Base-by-base conservation (phyloP, 1,140 invertebrate genomes). In the Heterodera schachtii region DNA sequence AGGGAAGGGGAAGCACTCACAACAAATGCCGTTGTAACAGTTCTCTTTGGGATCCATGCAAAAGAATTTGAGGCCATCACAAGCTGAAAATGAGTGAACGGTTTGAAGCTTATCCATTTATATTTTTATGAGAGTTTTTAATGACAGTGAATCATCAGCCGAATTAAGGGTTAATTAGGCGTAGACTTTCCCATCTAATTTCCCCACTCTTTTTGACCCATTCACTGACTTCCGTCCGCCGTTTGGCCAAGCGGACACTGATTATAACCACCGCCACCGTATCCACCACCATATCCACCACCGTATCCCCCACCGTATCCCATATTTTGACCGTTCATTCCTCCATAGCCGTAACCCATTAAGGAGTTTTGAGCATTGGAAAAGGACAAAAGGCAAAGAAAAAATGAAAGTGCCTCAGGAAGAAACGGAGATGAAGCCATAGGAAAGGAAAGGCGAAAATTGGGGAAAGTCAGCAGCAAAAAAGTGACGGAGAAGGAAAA, bases 141-240 rank as follows among this genome's bases (percentile, higher is more conserved):
- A 31, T 31, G 31, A 31, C 31, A 31, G 31, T 31, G 31, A 31
- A 1, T 31, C 31, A 31, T 31, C 31, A 31, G 31, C 31, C 31
- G 0, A 31, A 31, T 31, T 31, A 31, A 31, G 31, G 31, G 31
- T 31, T 31, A 31, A 31, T 31, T 31, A 31, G 31, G 31, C 31
- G 31, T 31, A 31, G 31, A 1, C 31, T 31, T 31, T 31, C 31
- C 31, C 31, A 31, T 31, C 31, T 31, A 31, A 31, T 31, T 31
- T 6, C 16, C 16, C 52, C 9, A 52, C 52, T 13, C 16, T 5
- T 64, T 16, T 16, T 13, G 19, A 13, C 4, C 16, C 16, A 60
- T 60, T 60, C 57, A 64, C 57, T 64, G 57, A 64, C 57, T 64
- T 64, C 57, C 57, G 57, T 64, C 57, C 16, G 57, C 57, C 57